A percentile compares a stretch with the other conserved stretches of the same genome.
Evolutionary conservation across 1,140 invertebrate species (phyloP).

Genomic region (Ips nitidus): DNA sequence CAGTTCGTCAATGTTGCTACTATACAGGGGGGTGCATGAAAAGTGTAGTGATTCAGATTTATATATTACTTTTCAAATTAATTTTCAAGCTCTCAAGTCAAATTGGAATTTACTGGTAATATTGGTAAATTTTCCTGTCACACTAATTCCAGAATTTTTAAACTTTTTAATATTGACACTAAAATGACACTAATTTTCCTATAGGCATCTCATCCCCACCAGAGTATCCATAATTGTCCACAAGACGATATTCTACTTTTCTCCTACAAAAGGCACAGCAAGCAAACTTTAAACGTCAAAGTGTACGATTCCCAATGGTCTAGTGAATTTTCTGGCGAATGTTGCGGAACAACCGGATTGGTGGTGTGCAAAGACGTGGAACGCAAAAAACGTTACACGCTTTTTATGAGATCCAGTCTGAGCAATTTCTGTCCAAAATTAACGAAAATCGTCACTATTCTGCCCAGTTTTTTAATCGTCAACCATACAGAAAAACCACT

Average conservation of each 20-base stretch:
- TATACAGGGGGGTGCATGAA: no score
- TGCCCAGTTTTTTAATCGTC: slow-evolving; percentile 80
- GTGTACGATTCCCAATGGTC: slow-evolving; percentile 76
- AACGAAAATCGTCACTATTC: slow-evolving; percentile 82
- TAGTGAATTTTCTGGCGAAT: slow-evolving; percentile 69
- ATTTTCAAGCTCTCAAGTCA: not conserved
- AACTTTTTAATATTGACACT: not conserved
- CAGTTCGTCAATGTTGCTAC: no score
- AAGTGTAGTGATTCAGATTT: no score
- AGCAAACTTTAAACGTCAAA: slow-evolving; percentile 63
- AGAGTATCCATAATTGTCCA: slow-evolving; percentile 64
- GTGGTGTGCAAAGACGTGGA: slow-evolving; percentile 72
- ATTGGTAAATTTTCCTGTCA: no score
- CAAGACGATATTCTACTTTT: slow-evolving; percentile 69
- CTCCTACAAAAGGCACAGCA: slow-evolving; percentile 67
- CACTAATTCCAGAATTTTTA: no score
- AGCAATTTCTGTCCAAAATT: slow-evolving; percentile 69
- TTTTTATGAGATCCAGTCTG: slow-evolving; percentile 59
- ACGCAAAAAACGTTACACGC: slow-evolving; percentile 63
- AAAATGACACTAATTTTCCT: not conserved
- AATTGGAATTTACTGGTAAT: no score
- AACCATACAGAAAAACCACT: slow-evolving; percentile 73
- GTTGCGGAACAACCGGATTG: slow-evolving; percentile 70
- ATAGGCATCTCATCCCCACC: slow-evolving; percentile 66
- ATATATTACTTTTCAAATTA: no score